phyloP scores from a whole-genome alignment of 2,888 invertebrate genomes.

The Xestobium rufovillosum region DNA sequence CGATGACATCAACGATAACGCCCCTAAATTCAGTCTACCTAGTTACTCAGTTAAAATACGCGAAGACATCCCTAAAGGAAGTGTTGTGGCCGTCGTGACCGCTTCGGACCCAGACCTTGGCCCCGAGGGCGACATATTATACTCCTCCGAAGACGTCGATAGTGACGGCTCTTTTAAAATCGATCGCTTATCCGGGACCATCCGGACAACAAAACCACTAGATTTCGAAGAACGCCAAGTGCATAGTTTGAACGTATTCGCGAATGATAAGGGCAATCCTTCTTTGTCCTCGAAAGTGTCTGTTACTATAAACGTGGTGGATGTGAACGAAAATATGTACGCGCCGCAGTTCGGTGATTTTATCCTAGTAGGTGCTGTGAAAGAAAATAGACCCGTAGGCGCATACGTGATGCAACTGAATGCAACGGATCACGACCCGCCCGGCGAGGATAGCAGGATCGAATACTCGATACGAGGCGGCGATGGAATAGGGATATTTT shows the following conservation, averaged over 20 bases:
- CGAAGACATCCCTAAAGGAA: conserved; percentile 85
- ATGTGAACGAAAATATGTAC: conserved; percentile 89
- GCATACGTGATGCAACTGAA: conserved; percentile 68
- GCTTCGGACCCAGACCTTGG: conserved; percentile 83
- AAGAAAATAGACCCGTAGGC: conserved; percentile 74
- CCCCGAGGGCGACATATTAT: conserved; percentile 70
- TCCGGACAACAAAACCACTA: conserved; percentile 67
- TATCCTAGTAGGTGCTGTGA: conserved; percentile 65
- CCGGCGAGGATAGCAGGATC: conserved; percentile 73
- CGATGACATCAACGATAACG: conserved; percentile 87
- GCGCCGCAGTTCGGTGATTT: conserved; percentile 77
- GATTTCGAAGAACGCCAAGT: conserved; percentile 88
- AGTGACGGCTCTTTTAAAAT: conserved; percentile 70
- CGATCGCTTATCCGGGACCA: conserved; percentile 77
- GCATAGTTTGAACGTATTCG: conserved; percentile 79
- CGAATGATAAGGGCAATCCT: conserved; percentile 79
- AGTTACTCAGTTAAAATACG: conserved; percentile 74
- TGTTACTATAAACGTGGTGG: conserved; percentile 79
- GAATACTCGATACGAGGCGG: conserved; percentile 83
- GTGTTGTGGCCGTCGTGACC: conserved; percentile 76
- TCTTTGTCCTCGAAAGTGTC: conserved; percentile 71
- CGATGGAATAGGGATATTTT: conserved; percentile 85
- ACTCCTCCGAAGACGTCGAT: conserved; percentile 66
- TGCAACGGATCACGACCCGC: conserved; percentile 73
- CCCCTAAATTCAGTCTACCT: conserved; percentile 71